phyloP scores from a whole-genome alignment of 2,888 invertebrate species.

The Ophioninae sp. region DNA sequence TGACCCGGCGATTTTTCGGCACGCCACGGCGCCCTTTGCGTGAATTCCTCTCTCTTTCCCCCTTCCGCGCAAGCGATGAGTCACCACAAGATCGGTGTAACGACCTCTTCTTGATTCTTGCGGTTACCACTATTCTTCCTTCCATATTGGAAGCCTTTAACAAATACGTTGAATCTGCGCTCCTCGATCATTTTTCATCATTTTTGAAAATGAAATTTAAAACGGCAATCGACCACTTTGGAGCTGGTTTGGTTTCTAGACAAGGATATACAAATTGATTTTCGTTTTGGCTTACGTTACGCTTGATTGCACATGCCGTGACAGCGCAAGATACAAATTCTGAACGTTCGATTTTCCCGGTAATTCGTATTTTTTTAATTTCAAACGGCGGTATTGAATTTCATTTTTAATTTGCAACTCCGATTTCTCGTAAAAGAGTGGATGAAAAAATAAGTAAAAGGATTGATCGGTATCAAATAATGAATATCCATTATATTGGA shows the following conservation, averaged over 20 bases:
- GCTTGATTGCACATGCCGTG: background rate
- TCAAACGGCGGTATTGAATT: background rate
- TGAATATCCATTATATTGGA: background rate
- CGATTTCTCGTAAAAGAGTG: background rate
- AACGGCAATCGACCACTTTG: too few relatives aligned
- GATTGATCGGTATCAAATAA: background rate
- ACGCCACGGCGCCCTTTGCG: conserved; percentile 30
- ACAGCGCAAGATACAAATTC: too few relatives aligned
- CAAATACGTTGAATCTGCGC: background rate
- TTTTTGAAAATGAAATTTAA: background rate
- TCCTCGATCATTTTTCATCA: background rate
- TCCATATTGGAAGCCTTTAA: conserved; percentile 20
- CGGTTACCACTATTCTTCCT: conserved; percentile 39
- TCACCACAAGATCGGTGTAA: conserved; percentile 59
- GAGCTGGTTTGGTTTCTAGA: background rate
- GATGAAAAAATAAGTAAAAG: background rate
- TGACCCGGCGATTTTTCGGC: conserved; percentile 53
- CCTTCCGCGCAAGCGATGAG: conserved; percentile 36
- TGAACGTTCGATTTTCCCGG: too few relatives aligned
- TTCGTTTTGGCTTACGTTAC: background rate
- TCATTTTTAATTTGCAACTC: background rate
- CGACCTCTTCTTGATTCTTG: conserved; percentile 55
- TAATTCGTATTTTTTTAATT: too few relatives aligned
- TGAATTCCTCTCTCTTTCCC: conserved; percentile 21
- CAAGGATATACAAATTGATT: background rate